Evolutionary conservation across 2,888 invertebrate species (phyloP), one percentile per base, ranked within the genome.

Genomic region (Conchocele bisecta): DNA sequence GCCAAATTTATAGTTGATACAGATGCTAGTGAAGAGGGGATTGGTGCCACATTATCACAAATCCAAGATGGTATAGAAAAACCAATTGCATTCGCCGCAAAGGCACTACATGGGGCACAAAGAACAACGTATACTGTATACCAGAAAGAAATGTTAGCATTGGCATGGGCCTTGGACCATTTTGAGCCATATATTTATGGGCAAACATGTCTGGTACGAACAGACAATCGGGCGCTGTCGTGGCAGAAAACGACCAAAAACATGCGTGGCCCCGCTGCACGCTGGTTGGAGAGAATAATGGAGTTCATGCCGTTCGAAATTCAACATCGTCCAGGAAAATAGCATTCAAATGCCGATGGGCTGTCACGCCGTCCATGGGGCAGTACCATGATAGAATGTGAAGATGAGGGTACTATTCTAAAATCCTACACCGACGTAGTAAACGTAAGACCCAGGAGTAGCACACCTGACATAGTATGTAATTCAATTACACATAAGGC

Each of bases 21-120:
- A 13, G 71, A 71, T 60, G 71, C 66, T 15, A 58, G 51, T 48
- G 60, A 42, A 26, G 24, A 17, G 6, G 65, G 57, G n/a, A 59
- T 66, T 37, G 69, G 59, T 13, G 69, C 59, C 22, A 59, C 29
- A 20, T 22, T 68, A 6, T 63, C 44, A 15, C 63, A 63, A 28
- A 35, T 72, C 1, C 63, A 54, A 20, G 44, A 65, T 46, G 68
- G 72, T 11, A 29, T 11, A 11, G 70, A 74, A 53, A 13, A 54
- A 17, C 50, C 48, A 1, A 51, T 74, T 11, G 46, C 54, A 2
- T 74, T 59, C 29, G 53, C 48, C 11, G 54, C 50, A 33, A 53
- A 46, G n/a, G 24, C 59, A 9, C 29, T 74, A 29, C 2, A n/a
- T 1, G 17, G 24, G 6, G 29, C 20, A 13, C 63, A 71, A 42